phyloP scores from a whole-genome alignment of 2,797 vertebrate genomes.

The Erethizon dorsatum region DNA sequence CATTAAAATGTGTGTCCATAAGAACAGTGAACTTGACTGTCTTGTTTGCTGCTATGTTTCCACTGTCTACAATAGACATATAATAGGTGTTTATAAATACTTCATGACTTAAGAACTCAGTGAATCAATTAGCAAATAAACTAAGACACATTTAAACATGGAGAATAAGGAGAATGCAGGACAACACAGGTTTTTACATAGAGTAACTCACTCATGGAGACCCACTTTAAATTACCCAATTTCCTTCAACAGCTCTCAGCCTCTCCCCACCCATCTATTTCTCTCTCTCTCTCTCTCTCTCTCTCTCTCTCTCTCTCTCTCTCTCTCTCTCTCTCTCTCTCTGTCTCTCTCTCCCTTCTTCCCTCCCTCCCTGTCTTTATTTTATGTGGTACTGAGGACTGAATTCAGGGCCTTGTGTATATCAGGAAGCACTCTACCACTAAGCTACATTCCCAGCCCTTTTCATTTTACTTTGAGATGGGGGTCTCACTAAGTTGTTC shows the following conservation, averaged over 20 bases:
- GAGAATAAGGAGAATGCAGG: constrained; percentile 25
- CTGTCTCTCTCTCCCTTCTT: neutral
- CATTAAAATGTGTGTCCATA: neutral
- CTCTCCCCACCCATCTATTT: no score
- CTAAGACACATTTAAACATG: neutral
- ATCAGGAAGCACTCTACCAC: neutral
- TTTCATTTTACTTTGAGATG: neutral
- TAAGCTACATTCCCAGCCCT: neutral
- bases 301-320: neutral
- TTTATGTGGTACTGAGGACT: neutral
- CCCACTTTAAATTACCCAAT: neutral
- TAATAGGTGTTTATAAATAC: constrained; percentile 12
- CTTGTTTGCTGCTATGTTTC: neutral
- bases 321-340: no score
- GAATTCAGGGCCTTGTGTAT: neutral
- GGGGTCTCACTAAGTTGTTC: neutral
- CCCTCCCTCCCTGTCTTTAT: neutral
- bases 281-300: neutral
- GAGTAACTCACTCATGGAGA: neutral
- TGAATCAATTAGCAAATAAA: neutral
- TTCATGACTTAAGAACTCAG: constrained; percentile 25
- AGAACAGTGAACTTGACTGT: neutral
- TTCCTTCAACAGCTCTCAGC: neutral
- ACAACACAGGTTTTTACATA: constrained; percentile 1
- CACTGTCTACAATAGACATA: neutral